Percentiles rank a stretch among this genome's conserved stretches.
phyloP scores from a whole-genome alignment of 2,113 vertebrate species.

The Salvelinus fontinalis region DNA sequence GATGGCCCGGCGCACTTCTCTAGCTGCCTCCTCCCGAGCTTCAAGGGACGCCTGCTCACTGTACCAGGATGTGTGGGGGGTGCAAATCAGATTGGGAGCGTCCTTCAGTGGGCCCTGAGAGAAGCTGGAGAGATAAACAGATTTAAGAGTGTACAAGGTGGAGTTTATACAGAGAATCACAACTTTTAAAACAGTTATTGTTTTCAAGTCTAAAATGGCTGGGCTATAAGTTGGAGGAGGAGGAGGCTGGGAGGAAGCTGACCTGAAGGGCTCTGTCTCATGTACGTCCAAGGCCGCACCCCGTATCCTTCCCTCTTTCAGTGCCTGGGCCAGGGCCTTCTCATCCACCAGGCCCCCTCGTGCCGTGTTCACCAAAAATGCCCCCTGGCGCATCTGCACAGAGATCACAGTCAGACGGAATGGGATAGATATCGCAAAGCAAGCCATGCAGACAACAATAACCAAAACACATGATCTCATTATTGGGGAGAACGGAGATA shows the following conservation, averaged over 20 bases:
- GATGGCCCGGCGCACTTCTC: constrained; percentile 82
- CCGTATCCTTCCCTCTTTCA: constrained; percentile 82
- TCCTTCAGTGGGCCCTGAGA: constrained; percentile 81
- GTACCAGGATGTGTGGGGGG: constrained; percentile 83
- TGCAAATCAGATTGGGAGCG: constrained; percentile 82
- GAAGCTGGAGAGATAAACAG: constrained; percentile 61
- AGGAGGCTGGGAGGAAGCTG: constrained; percentile 14
- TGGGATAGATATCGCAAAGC: too few species aligned
- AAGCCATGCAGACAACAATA: too few species aligned
- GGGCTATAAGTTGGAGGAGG: background rate
- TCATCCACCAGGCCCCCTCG: constrained; percentile 83
- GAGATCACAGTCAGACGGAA: background rate
- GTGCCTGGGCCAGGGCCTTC: constrained; percentile 80
- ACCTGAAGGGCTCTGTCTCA: constrained; percentile 83
- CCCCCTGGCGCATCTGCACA: constrained; percentile 82
- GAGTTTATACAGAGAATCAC: background rate
- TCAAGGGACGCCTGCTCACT: constrained; percentile 84
- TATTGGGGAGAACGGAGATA: too few species aligned
- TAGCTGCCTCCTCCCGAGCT: constrained; percentile 80
- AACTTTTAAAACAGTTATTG: background rate
- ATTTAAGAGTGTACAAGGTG: background rate
- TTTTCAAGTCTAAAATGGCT: background rate
- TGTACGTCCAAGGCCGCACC: constrained; percentile 81
- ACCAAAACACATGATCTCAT: too few species aligned
- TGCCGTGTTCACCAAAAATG: constrained; percentile 82